Conservation (phyloP, 2,797 vertebrate genomes). For the Danio choprae region DNA sequence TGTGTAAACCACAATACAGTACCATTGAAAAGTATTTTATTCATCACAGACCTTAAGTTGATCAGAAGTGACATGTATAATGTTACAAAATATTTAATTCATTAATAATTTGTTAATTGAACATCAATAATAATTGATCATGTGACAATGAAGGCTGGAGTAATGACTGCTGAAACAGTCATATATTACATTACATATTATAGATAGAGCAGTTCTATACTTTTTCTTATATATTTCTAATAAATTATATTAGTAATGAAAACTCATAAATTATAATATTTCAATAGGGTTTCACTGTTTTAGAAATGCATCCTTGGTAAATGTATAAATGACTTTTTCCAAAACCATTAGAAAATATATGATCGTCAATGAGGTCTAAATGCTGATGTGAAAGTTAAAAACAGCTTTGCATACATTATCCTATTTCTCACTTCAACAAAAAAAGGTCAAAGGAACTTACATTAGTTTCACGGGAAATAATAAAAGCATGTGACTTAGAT, state of each 20-base stretch:
- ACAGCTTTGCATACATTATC: background rate
- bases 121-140: too few relatives aligned
- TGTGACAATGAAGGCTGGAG: background rate
- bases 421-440: background rate
- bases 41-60: too few relatives aligned
- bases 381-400: background rate
- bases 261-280: too few relatives aligned
- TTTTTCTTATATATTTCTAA: too few relatives aligned
- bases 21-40: too few relatives aligned
- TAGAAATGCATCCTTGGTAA: background rate
- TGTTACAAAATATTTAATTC: background rate
- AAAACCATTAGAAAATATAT: background rate
- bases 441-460: background rate
- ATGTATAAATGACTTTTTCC: background rate
- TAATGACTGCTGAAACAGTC: background rate
- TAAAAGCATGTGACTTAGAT: background rate
- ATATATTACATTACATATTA: too few relatives aligned
- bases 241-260: too few relatives aligned
- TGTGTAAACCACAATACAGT: too few relatives aligned
- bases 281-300: background rate
- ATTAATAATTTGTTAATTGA: too few relatives aligned
- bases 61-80: background rate
- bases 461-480: background rate
- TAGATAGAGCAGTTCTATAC: too few relatives aligned
- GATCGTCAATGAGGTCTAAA: background rate